phyloP scores from a whole-genome alignment of 2,797 vertebrate genomes.

The Centroberyx gerrardi region DNA sequence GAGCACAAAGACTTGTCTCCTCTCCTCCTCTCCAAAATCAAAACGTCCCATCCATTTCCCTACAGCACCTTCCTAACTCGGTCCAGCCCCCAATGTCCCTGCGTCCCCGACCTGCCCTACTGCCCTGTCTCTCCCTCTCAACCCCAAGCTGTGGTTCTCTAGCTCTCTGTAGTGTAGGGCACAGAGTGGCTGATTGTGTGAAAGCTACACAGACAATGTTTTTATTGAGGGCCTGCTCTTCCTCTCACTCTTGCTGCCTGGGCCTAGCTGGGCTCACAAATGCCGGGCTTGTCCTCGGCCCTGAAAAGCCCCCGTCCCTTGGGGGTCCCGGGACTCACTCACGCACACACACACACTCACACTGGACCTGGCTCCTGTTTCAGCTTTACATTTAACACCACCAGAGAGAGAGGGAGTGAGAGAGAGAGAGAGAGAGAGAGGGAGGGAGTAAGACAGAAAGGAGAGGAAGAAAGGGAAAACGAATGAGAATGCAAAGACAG shows the following conservation, averaged over 20 bases:
- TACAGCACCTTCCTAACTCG: conserved; percentile 29
- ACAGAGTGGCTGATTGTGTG: conserved; percentile 85
- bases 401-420: conserved; percentile 60
- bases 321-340: conserved; percentile 68
- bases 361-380: conserved; percentile 83
- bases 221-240: conserved; percentile 90
- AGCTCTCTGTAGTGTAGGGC: conserved; percentile 59
- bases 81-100: conserved; percentile 20
- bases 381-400: conserved; percentile 90
- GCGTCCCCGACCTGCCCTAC: conserved; percentile 64
- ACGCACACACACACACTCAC: conserved; percentile 58
- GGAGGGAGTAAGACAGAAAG: conserved; percentile 25
- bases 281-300: conserved; percentile 84
- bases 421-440: conserved; percentile 33
- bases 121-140: conserved; percentile 64
- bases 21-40: conserved; percentile 42
- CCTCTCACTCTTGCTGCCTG: conserved; percentile 84
- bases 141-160: conserved; percentile 59
- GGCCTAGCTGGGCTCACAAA: conserved; percentile 83
- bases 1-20: conserved; percentile 3
- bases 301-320: conserved; percentile 85
- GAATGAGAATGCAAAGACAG: conserved; percentile 43
- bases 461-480: conserved; percentile 39
- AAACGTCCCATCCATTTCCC: neutral
- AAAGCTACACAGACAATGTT: conserved; percentile 87